Evolutionary conservation across 2,797 vertebrate species (phyloP).

Genomic region (Babyrousa celebensis): DNA sequence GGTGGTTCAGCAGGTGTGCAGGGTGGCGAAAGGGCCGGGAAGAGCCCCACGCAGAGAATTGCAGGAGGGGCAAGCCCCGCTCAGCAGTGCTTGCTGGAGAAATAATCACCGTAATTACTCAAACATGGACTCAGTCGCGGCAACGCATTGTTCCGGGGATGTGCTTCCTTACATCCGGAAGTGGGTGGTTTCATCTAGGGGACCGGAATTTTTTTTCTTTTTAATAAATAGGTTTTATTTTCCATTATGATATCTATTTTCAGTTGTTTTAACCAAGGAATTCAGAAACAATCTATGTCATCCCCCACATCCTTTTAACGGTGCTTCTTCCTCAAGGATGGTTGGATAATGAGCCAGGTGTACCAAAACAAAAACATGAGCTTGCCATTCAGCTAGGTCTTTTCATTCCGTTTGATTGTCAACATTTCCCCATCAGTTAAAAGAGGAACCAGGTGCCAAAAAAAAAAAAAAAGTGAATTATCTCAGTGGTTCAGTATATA

Average conservation of each 20-base stretch:
- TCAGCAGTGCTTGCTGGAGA: slow-evolving; percentile 9
- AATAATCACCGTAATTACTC: slow-evolving; percentile 62
- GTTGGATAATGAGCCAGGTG: slow-evolving; percentile 35
- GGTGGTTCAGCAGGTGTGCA: not conserved
- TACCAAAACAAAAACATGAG: slow-evolving; percentile 69
- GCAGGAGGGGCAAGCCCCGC: not conserved
- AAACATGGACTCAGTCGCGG: not conserved
- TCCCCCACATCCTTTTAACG: slow-evolving; percentile 38
- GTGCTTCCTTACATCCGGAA: slow-evolving; percentile 25
- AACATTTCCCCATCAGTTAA: slow-evolving; percentile 1
- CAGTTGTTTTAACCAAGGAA: slow-evolving; percentile 35
- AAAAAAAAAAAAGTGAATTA: slow-evolving; percentile 9
- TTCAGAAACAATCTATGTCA: slow-evolving; percentile 30
- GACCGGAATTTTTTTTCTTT: slow-evolving; percentile 44
- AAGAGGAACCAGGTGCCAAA: slow-evolving; percentile 65
- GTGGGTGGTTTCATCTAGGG: slow-evolving; percentile 1
- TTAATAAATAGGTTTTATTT: slow-evolving; percentile 63
- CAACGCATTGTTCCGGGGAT: not conserved
- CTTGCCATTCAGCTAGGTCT: slow-evolving; percentile 11
- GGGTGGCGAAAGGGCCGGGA: not conserved
- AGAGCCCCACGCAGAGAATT: not conserved
- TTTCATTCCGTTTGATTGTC: slow-evolving; percentile 21
- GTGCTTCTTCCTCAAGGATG: slow-evolving; percentile 60
- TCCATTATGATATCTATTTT: not conserved
- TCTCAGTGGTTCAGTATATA: not conserved